Evolutionary conservation across 1,140 invertebrate species (phyloP).

Genomic region (Pachypeltis micranthus): DNA sequence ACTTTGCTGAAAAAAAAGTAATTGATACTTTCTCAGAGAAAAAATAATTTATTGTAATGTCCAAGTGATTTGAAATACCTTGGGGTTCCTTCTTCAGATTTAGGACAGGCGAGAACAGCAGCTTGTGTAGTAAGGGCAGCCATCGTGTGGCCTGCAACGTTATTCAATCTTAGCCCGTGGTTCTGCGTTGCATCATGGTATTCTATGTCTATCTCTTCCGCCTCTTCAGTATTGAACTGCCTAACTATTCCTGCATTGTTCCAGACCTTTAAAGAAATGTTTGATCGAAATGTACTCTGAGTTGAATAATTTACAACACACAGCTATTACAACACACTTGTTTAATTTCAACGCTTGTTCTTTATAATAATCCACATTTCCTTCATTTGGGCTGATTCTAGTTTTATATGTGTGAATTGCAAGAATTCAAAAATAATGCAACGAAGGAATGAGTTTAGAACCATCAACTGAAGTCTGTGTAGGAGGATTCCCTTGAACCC

Average conservation of each 20-base stretch:
- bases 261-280: conserved; percentile 49
- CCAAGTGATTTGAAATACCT: conserved; percentile 42
- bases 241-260: conserved; percentile 73
- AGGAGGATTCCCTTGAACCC: too few species aligned
- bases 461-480: too few species aligned
- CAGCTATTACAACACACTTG: too few species aligned
- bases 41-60: conserved; percentile 16
- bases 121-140: conserved; percentile 69
- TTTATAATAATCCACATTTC: too few species aligned
- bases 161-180: conserved; percentile 78
- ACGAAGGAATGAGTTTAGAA: too few species aligned
- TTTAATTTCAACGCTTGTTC: too few species aligned
- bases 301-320: too few species aligned
- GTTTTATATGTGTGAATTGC: too few species aligned
- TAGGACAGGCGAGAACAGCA: conserved; percentile 63
- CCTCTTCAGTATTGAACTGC: conserved; percentile 54
- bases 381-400: too few species aligned
- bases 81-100: conserved; percentile 36
- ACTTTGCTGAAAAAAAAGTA: conserved; percentile 32
- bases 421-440: too few species aligned
- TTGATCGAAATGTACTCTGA: not conserved
- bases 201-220: conserved; percentile 81
- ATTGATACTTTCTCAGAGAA: not conserved
- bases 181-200: conserved; percentile 87
- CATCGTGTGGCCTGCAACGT: conserved; percentile 67